Evolutionary conservation across 2,797 vertebrate species (phyloP).

Genomic region (Poeciliopsis paucimaculata): DNA sequence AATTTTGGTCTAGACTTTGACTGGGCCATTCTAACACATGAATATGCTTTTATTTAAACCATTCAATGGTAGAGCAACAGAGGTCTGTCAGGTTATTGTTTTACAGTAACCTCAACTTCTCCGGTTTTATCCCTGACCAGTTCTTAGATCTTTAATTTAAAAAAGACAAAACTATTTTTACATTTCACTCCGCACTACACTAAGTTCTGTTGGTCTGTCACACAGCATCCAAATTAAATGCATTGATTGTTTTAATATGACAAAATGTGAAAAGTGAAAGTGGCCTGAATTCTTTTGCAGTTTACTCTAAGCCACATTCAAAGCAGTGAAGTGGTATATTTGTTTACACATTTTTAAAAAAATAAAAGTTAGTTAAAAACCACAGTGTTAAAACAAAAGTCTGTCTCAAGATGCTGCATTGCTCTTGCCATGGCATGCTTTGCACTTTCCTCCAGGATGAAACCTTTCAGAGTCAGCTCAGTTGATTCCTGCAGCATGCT

Average conservation of each 20-base stretch:
- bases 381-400: constrained; percentile 21
- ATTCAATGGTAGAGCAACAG: background rate
- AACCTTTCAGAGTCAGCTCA: constrained; percentile 27
- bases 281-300: background rate
- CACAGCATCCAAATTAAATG: background rate
- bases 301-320: constrained; percentile 4
- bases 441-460: constrained; percentile 62
- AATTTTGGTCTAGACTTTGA: background rate
- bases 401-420: constrained; percentile 56
- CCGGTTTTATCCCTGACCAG: background rate
- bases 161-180: background rate
- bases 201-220: background rate
- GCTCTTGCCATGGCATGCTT: constrained; percentile 70
- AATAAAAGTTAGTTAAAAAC: background rate
- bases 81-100: background rate
- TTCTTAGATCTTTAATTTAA: background rate
- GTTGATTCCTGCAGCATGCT: constrained; percentile 68
- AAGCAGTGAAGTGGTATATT: background rate
- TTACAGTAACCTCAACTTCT: background rate
- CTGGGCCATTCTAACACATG: background rate
- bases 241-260: background rate
- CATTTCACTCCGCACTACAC: background rate
- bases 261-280: background rate
- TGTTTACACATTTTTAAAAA: background rate
- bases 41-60: background rate